These are phyloP conservation scores for Drosophila baimaii DNA, from an alignment of 1,140 invertebrate genomes.

Conservation along the genomic window DNA sequence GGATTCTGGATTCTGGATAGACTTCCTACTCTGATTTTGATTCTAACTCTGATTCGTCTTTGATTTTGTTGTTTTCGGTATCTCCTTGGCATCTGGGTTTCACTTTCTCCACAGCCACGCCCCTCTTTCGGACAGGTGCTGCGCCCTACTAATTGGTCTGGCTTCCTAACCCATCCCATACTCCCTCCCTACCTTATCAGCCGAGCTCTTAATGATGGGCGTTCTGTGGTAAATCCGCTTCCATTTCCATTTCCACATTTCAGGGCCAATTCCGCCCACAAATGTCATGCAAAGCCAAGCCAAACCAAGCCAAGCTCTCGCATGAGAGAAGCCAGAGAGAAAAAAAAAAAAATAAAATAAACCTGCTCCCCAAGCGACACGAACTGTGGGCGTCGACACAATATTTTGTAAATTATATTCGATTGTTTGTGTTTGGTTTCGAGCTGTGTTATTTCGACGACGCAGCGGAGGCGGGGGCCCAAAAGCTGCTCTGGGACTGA, in stretches of 20 bases:
- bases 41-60: conserved; percentile 21
- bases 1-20: conserved; percentile 28
- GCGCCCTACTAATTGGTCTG: conserved; percentile 45
- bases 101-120: too few relatives aligned
- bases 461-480: conserved; percentile 5
- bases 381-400: conserved; percentile 70
- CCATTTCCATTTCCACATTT: conserved; percentile 25
- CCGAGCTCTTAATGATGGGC: conserved; percentile 47
- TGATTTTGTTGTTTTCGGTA: conserved; percentile 30
- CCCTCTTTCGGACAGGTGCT: conserved; percentile 26
- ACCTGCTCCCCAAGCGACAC: conserved; percentile 35
- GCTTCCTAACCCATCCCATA: neutral
- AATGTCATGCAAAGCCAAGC: conserved; percentile 29
- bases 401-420: conserved; percentile 79
- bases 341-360: conserved; percentile 13
- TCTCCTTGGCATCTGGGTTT: conserved; percentile 11
- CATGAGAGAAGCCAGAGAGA: conserved; percentile 23
- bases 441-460: conserved; percentile 22
- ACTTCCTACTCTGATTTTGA: conserved; percentile 44
- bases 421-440: conserved; percentile 53
- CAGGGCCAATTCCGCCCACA: conserved; percentile 33
- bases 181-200: conserved; percentile 19
- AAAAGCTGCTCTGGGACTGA: conserved; percentile 19
- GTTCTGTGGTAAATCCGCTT: conserved; percentile 30
- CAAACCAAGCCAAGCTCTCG: conserved; percentile 11